Conservation (phyloP, 2,888 invertebrate genomes). For the Apeira syringaria region DNA sequence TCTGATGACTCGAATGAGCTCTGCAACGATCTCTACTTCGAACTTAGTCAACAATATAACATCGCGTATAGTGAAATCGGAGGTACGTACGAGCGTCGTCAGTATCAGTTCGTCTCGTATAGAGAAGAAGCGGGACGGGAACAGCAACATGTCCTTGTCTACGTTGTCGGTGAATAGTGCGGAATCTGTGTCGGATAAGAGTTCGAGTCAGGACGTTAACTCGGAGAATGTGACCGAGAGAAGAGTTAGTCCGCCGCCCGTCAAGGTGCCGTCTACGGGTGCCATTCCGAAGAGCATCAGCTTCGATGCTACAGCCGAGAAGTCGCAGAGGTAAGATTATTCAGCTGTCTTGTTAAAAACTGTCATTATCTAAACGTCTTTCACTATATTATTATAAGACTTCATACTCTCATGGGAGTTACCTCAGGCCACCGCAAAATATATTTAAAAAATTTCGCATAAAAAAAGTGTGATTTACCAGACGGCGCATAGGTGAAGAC, state of each 20-base stretch:
- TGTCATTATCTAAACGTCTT: too few species aligned
- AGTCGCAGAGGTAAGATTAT: conserved; percentile 82
- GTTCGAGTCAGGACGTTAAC: conserved; percentile 77
- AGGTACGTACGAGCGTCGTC: conserved; percentile 70
- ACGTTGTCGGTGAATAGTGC: conserved; percentile 73
- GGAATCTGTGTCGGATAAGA: conserved; percentile 71
- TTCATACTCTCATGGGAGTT: too few species aligned
- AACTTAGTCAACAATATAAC: conserved; percentile 65
- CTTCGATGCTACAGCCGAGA: conserved; percentile 57
- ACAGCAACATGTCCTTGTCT: conserved; percentile 66
- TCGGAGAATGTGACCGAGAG: conserved; percentile 74
- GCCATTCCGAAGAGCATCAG: conserved; percentile 42
- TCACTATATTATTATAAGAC: too few species aligned
- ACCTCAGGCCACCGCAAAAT: too few species aligned
- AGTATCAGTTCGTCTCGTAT: conserved; percentile 73
- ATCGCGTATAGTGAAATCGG: conserved; percentile 64
- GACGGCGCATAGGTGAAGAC: conserved; percentile 65
- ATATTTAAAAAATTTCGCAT: too few species aligned
- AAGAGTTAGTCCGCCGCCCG: conserved; percentile 66
- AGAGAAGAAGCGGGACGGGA: conserved; percentile 62
- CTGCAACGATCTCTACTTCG: conserved; percentile 67
- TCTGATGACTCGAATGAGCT: conserved; percentile 70
- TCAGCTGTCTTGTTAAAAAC: background rate
- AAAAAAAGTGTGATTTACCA: conserved; percentile 22
- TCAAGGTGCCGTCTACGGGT: conserved; percentile 32